Evolutionary conservation across 1,140 invertebrate genomes (phyloP), one percentile per base, ranked within the genome.

Genomic region (Pseudomyrmex cubaensis): DNA sequence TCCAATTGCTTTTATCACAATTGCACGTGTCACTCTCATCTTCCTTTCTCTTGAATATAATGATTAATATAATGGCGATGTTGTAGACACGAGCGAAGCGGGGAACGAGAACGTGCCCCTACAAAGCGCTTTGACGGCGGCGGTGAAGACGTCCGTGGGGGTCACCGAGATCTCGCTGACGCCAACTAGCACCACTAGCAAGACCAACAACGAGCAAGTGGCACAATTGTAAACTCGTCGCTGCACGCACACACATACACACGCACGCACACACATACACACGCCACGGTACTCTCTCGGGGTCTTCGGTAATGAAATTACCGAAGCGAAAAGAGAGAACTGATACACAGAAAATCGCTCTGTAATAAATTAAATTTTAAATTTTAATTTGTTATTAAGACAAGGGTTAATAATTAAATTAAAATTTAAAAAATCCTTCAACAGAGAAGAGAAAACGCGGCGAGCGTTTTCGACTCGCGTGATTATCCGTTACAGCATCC

Each of bases 121-220:
- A 22, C 92, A 93, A 78, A 89, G 92, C 77, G 93, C 93, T 54
- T 84, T 93, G 44, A 92, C 91, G 44, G 89, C 92, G 17, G 92
- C 93, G 17, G 93, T 93, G 54, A 92, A 93, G 89, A 93, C 93
- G 57, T 94, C 93, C n/a, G 90, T 92, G 44, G 92, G 92, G 61
- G 90, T 93, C 63, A 93, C 92, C 62, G 92, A 94, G 89, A 93
- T 93, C 87, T 91, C 93, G 57, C 80, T 92, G 78, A 84, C 91
- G 77, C 92, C 93, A 44, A 93, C 92, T 88, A 89, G 92, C 89
- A 89, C 90, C 64, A 91, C 91, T 61, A 90, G 87, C 74, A 92
- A 92, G 88, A 89, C 91, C 67, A 92, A 92, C 87, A 91, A 91
- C 88, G 92, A 93, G 85, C 91, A 93, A 85, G 90, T 93, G 76